Evolutionary conservation across 2,888 invertebrate species (phyloP).

Genomic region (Acanthosepion lycidas): DNA sequence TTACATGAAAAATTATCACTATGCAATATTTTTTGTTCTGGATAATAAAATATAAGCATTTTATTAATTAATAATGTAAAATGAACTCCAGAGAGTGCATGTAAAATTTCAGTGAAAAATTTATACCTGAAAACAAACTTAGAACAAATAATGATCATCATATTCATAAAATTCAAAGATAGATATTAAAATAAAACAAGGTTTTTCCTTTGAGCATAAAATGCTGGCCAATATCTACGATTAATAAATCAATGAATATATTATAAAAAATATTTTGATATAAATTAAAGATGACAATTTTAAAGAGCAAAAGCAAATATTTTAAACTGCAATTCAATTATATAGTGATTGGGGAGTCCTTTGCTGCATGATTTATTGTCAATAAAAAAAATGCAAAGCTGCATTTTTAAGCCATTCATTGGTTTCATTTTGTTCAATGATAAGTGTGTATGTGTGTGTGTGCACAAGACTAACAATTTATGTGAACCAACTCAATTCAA

Average conservation of each 20-base stretch:
- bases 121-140: background rate
- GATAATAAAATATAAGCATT: too few species aligned
- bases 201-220: background rate
- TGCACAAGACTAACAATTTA: background rate
- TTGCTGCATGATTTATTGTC: background rate
- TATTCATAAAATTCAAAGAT: background rate
- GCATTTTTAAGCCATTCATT: background rate
- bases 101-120: background rate
- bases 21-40: too few species aligned
- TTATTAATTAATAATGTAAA: background rate
- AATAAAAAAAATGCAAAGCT: background rate
- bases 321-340: background rate
- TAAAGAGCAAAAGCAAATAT: background rate
- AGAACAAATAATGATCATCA: background rate
- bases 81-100: background rate
- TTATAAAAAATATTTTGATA: background rate
- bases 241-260: background rate
- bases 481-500: background rate
- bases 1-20: background rate
- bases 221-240: conserved; percentile 13
- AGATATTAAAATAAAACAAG: background rate
- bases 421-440: background rate
- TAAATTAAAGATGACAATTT: background rate
- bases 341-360: background rate
- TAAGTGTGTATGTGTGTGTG: background rate